These are phyloP conservation scores for Fissipunctia ypsillon DNA, from an alignment of 2,888 invertebrate genomes.

Conservation along the genomic window DNA sequence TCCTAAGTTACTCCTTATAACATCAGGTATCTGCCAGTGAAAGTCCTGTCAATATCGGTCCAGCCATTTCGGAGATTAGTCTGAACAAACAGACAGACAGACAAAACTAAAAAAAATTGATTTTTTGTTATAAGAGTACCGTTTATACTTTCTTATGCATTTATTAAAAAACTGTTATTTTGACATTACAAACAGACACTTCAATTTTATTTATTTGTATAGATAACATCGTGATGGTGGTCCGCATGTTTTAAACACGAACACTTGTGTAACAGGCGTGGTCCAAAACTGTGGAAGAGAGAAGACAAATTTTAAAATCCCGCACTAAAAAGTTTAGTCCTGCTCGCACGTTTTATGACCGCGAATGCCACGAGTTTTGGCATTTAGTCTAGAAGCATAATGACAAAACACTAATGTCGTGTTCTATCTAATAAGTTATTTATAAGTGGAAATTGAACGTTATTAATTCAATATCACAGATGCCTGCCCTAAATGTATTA, in stretches of 20 bases:
- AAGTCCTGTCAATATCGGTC: too few relatives aligned
- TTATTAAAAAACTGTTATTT: too few relatives aligned
- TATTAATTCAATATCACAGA: constrained; percentile 12
- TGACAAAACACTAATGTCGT: neutral
- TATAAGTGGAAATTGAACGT: constrained; percentile 55
- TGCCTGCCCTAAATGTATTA: neutral
- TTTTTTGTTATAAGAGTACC: too few relatives aligned
- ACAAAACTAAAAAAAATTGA: too few relatives aligned
- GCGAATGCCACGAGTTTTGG: neutral
- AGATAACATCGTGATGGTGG: neutral
- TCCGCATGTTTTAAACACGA: neutral
- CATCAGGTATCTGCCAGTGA: too few relatives aligned
- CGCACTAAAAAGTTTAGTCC: neutral
- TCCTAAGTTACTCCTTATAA: too few relatives aligned
- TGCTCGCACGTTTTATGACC: neutral
- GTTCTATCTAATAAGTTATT: neutral
- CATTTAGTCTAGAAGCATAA: neutral
- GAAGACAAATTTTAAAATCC: neutral
- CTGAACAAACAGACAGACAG: too few relatives aligned
- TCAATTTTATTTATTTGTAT: too few relatives aligned
- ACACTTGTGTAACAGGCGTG: neutral
- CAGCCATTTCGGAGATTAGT: too few relatives aligned
- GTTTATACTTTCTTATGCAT: too few relatives aligned
- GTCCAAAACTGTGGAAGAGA: neutral
- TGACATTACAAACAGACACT: too few relatives aligned